These are phyloP conservation scores for Uloborus diversus DNA, from an alignment of 1,140 invertebrate species.

Conservation along the genomic window DNA sequence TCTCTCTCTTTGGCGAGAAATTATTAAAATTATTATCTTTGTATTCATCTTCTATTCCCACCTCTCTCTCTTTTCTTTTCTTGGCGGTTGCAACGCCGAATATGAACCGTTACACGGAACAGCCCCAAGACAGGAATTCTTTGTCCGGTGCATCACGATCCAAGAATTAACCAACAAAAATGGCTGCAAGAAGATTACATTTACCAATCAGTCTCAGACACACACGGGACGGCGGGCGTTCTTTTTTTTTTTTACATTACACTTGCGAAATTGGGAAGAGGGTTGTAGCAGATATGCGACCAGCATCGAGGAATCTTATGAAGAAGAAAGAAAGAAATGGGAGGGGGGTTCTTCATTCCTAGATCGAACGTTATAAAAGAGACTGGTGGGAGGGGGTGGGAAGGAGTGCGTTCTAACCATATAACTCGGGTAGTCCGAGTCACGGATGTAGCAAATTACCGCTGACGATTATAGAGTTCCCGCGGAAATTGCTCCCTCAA, in stretches of 20 bases:
- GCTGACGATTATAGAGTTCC: constrained; percentile 53
- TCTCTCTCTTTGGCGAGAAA: no score
- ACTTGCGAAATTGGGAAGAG: neutral
- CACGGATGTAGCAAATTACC: constrained; percentile 54
- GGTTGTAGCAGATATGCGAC: neutral
- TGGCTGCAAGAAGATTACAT: no score
- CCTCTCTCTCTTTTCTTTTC: no score
- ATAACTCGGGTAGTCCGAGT: constrained; percentile 32
- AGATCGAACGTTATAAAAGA: constrained; percentile 20
- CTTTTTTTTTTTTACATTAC: neutral
- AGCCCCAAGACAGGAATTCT: no score
- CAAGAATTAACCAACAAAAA: no score
- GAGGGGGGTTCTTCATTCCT: neutral
- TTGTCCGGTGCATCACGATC: no score
- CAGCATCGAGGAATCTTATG: neutral
- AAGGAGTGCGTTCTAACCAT: constrained; percentile 15
- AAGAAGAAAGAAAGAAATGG: neutral
- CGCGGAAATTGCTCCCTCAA: constrained; percentile 37
- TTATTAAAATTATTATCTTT: no score
- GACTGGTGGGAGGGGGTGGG: neutral
- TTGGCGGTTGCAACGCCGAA: no score
- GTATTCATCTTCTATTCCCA: no score
- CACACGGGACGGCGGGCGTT: no score
- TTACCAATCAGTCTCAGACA: no score
- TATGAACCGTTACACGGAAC: no score